These are phyloP conservation scores for Haemorhous mexicanus DNA, from an alignment of 2,113 vertebrate species.

Conservation along the genomic window DNA sequence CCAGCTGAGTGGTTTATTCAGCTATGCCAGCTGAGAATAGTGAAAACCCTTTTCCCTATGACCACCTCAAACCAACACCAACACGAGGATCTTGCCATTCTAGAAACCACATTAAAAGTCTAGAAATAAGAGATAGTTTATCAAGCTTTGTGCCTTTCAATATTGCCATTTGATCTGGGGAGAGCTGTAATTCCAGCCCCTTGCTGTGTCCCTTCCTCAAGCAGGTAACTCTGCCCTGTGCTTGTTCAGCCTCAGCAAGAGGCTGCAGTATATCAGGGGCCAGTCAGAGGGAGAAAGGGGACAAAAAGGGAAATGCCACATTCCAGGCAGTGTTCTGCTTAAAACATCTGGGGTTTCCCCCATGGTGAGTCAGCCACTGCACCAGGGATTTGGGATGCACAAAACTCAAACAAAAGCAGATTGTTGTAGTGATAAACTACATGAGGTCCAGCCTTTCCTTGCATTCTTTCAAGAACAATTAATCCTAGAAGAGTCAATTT, in stretches of 20 bases:
- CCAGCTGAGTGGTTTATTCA: not conserved
- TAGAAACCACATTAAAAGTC: not conserved
- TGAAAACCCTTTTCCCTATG: not conserved
- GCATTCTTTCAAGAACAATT: not conserved
- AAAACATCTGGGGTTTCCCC: not conserved
- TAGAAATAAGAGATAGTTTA: not conserved
- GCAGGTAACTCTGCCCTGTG: not conserved
- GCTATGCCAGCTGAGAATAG: not conserved
- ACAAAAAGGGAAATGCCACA: not conserved
- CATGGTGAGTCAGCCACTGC: not conserved
- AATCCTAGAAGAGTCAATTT: not conserved
- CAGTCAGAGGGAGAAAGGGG: rapidly evolving
- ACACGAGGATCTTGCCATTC: not conserved
- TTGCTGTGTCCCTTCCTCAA: not conserved
- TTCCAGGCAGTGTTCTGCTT: not conserved
- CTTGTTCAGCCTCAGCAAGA: not conserved
- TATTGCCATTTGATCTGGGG: not conserved
- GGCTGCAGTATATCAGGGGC: not conserved
- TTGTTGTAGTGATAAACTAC: not conserved
- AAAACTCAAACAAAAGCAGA: not conserved
- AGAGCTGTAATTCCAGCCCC: not conserved
- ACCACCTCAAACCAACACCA: not conserved
- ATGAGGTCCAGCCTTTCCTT: not conserved
- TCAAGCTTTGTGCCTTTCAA: not conserved
- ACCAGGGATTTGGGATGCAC: not conserved